Evolutionary conservation across 2,113 vertebrate genomes (phyloP).

Genomic region (Ophiodon elongatus): DNA sequence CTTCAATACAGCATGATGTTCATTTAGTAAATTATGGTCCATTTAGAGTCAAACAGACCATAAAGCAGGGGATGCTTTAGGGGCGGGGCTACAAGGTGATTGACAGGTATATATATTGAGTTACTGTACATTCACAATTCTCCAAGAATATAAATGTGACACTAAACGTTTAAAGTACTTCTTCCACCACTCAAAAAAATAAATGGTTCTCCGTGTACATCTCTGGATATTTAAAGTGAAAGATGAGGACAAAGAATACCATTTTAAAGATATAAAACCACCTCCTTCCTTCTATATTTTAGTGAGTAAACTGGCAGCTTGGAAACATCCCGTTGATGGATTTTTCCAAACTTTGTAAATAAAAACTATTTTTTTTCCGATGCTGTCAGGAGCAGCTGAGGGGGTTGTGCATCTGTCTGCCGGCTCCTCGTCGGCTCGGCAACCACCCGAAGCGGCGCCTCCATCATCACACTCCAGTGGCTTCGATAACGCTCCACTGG

Average conservation of each 20-base stretch:
- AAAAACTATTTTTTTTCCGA: slow-evolving; percentile 1
- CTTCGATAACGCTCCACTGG: slow-evolving; percentile 49
- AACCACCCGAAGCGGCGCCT: slow-evolving; percentile 39
- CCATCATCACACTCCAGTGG: slow-evolving; percentile 61
- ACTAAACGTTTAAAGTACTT: neutral
- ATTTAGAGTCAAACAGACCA: too few species aligned
- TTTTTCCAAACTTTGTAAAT: neutral
- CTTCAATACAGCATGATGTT: too few species aligned
- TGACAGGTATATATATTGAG: too few species aligned
- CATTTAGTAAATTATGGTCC: too few species aligned
- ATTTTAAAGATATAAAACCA: neutral
- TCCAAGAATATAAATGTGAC: too few species aligned
- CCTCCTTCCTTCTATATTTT: neutral
- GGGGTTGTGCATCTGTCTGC: slow-evolving; percentile 39
- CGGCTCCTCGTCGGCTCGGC: slow-evolving; percentile 36
- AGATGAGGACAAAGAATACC: neutral
- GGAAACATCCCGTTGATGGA: neutral
- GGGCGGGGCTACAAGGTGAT: too few species aligned
- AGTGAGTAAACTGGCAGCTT: neutral
- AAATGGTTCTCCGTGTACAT: too few species aligned
- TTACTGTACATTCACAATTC: too few species aligned
- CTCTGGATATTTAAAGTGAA: neutral
- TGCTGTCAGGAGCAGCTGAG: slow-evolving; percentile 7
- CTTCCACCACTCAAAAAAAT: neutral
- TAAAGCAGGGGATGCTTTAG: too few species aligned